phyloP scores from a whole-genome alignment of 92 coral and sea anemone species.

The Phenganax subtilis region DNA sequence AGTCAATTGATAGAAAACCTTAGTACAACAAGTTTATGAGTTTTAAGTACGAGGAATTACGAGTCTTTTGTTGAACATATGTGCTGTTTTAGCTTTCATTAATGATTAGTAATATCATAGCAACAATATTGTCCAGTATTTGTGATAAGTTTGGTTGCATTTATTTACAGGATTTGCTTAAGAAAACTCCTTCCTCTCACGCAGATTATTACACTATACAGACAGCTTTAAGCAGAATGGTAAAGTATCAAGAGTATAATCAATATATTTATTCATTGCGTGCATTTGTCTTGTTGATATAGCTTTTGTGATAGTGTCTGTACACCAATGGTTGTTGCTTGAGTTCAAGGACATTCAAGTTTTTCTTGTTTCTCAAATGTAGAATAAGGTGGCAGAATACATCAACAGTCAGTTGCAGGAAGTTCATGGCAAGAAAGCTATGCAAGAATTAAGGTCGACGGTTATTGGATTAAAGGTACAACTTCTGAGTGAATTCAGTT shows the following conservation, averaged over 20 bases:
- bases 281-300: background rate
- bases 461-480: slow-evolving; percentile 79
- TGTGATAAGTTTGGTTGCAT: background rate
- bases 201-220: slow-evolving; percentile 62
- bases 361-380: background rate
- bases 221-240: slow-evolving; percentile 75
- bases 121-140: background rate
- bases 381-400: slow-evolving; percentile 78
- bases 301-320: background rate
- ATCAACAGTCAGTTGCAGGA: slow-evolving; percentile 88
- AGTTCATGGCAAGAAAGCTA: slow-evolving; percentile 75
- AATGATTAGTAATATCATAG: background rate
- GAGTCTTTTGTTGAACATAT: no score
- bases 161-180: slow-evolving; percentile 58
- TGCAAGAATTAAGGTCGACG: slow-evolving; percentile 77
- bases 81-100: no score
- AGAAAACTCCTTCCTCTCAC: slow-evolving; percentile 70
- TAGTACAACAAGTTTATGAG: no score
- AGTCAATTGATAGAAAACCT: background rate
- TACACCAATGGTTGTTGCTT: background rate
- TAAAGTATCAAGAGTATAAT: background rate
- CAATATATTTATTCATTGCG: background rate
- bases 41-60: no score
- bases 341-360: no score
- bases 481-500: background rate